Evolutionary conservation across 1,140 invertebrate species (phyloP).

Genomic region (Atta texana): DNA sequence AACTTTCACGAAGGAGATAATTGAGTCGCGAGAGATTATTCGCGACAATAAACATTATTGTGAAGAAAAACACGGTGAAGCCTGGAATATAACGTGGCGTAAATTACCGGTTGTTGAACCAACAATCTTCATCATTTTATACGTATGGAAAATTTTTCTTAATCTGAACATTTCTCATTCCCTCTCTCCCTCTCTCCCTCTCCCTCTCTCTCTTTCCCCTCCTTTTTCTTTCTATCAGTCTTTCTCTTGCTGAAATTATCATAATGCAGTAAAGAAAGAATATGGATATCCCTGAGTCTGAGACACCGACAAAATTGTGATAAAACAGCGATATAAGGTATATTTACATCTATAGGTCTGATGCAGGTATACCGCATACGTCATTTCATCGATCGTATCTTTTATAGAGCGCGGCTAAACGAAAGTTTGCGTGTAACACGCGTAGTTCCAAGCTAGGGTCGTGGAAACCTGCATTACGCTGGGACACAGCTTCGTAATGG

Average conservation of each 20-base stretch:
- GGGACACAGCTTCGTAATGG: not conserved
- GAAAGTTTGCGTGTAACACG: constrained; percentile 67
- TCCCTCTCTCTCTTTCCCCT: too few relatives aligned
- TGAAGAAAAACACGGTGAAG: constrained; percentile 33
- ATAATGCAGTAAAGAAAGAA: not conserved
- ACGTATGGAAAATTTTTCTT: constrained; percentile 13
- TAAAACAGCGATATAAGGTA: constrained; percentile 16
- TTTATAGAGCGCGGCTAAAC: constrained; percentile 53
- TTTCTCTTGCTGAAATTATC: not conserved
- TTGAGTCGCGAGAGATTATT: constrained; percentile 41
- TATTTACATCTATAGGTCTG: constrained; percentile 25
- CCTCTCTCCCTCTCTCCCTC: not conserved
- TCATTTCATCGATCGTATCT: constrained; percentile 44
- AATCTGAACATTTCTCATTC: not conserved
- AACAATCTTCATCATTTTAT: constrained; percentile 17
- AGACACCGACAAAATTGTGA: constrained; percentile 4
- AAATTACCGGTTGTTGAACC: constrained; percentile 65
- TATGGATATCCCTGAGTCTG: not conserved
- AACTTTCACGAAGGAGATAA: constrained; percentile 59
- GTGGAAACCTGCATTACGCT: constrained; percentile 35
- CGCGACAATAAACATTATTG: constrained; percentile 66
- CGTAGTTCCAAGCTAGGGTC: constrained; percentile 41
- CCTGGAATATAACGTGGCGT: constrained; percentile 55
- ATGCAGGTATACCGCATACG: constrained; percentile 15
- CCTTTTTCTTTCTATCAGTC: not conserved